These are phyloP conservation scores for Polietes domitor DNA, from an alignment of 2,888 invertebrate species.

Conservation along the genomic window DNA sequence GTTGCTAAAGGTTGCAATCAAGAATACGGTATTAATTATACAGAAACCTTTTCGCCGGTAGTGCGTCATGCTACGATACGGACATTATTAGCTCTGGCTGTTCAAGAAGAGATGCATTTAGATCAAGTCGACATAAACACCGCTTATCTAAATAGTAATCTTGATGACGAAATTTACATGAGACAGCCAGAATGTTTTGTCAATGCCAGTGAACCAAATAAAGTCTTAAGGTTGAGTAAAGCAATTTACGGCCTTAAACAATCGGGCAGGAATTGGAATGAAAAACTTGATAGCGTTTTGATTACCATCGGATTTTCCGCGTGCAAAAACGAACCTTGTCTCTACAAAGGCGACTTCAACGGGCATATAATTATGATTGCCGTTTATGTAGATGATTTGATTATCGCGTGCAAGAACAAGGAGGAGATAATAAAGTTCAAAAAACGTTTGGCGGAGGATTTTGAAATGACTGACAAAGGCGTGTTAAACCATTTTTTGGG, in stretches of 20 bases:
- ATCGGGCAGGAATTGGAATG: constrained; percentile 35
- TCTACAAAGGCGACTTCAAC: neutral
- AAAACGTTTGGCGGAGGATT: constrained; percentile 36
- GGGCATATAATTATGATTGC: neutral
- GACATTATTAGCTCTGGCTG: constrained; percentile 36
- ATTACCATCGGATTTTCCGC: neutral
- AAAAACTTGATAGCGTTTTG: constrained; percentile 9
- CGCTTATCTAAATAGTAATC: constrained; percentile 33
- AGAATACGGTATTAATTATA: constrained; percentile 48
- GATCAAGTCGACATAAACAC: constrained; percentile 25
- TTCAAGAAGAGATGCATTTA: constrained; percentile 15
- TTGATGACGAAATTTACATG: constrained; percentile 63
- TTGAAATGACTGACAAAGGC: constrained; percentile 54
- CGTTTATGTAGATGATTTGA: constrained; percentile 51
- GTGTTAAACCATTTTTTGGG: constrained; percentile 47
- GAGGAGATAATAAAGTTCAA: constrained; percentile 48
- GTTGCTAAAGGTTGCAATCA: constrained; percentile 66
- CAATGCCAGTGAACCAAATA: constrained; percentile 55
- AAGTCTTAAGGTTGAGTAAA: constrained; percentile 66
- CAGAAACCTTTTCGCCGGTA: constrained; percentile 68
- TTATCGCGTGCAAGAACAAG: constrained; percentile 55
- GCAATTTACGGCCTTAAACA: constrained; percentile 69
- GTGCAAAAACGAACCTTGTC: neutral
- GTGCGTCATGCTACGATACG: constrained; percentile 61
- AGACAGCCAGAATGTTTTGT: constrained; percentile 63